These are phyloP conservation scores for Drosophila athabasca DNA, from an alignment of 1,140 invertebrate genomes.

Conservation along the genomic window DNA sequence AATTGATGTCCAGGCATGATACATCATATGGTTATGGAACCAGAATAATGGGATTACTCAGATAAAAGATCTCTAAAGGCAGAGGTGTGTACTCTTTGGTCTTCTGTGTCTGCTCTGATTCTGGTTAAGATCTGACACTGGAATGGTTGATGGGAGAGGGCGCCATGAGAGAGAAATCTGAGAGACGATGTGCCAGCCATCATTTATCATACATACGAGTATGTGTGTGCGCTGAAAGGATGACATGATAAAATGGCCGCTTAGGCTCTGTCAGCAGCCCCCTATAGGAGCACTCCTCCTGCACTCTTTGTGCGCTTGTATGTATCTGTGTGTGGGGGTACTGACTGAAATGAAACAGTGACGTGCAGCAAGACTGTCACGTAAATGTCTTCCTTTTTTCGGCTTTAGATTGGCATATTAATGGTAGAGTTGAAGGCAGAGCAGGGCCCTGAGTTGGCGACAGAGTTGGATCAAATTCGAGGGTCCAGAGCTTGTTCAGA, in stretches of 20 bases:
- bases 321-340: no score
- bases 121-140: conserved; percentile 22
- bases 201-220: conserved; percentile 56
- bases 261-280: conserved; percentile 66
- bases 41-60: no score
- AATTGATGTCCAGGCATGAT: no score
- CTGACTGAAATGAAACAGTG: conserved; percentile 65
- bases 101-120: conserved; percentile 28
- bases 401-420: conserved; percentile 30
- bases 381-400: conserved; percentile 53
- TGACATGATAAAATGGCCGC: conserved; percentile 78
- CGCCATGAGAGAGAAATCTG: not conserved
- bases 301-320: no score
- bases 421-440: not conserved
- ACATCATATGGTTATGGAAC: no score
- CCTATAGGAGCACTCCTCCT: not conserved
- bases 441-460: no score
- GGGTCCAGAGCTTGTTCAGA: no score
- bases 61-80: no score
- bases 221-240: conserved; percentile 51
- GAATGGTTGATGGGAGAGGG: not conserved
- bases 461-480: no score
- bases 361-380: conserved; percentile 70
- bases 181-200: conserved; percentile 47
- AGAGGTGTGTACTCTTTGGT: no score